These are phyloP conservation scores for Cetonia aurata DNA, from an alignment of 2,888 invertebrate genomes.

Conservation along the genomic window DNA sequence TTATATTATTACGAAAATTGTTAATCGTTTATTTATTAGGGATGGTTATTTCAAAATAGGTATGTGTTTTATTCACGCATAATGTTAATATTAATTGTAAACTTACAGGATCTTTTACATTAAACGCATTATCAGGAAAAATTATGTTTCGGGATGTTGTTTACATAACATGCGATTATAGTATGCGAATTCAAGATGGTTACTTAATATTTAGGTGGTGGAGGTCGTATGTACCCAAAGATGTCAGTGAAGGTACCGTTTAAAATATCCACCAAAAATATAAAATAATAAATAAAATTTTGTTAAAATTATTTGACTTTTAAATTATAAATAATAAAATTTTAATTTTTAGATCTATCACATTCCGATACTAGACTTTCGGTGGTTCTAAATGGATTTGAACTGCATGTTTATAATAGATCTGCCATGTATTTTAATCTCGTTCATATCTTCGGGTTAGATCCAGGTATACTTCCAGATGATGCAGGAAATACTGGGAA, in stretches of 20 bases:
- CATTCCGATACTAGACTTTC: constrained; percentile 94
- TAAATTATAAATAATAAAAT: too few species aligned
- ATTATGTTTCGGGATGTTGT: constrained; percentile 98
- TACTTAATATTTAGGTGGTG: constrained; percentile 99
- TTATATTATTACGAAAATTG: constrained; percentile 87
- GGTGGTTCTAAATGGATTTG: constrained; percentile 93
- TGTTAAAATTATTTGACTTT: too few species aligned
- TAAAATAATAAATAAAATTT: neutral
- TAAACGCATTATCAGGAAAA: constrained; percentile 97
- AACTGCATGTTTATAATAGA: constrained; percentile 95
- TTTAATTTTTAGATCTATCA: constrained; percentile 82
- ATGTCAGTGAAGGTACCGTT: constrained; percentile 88
- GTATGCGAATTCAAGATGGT: constrained; percentile 94
- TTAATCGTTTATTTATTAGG: constrained; percentile 88
- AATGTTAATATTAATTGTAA: constrained; percentile 15
- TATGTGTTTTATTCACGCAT: constrained; percentile 63
- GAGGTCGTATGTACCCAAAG: constrained; percentile 94
- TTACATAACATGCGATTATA: constrained; percentile 94
- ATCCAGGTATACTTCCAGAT: constrained; percentile 79
- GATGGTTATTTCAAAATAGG: constrained; percentile 92
- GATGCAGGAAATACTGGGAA: constrained; percentile 50
- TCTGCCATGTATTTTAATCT: constrained; percentile 88
- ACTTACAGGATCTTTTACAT: constrained; percentile 86
- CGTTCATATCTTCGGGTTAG: constrained; percentile 89
- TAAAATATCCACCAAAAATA: neutral